These are phyloP conservation scores for Galemys pyrenaicus DNA, from an alignment of 2,113 vertebrate genomes.

Conservation along the genomic window DNA sequence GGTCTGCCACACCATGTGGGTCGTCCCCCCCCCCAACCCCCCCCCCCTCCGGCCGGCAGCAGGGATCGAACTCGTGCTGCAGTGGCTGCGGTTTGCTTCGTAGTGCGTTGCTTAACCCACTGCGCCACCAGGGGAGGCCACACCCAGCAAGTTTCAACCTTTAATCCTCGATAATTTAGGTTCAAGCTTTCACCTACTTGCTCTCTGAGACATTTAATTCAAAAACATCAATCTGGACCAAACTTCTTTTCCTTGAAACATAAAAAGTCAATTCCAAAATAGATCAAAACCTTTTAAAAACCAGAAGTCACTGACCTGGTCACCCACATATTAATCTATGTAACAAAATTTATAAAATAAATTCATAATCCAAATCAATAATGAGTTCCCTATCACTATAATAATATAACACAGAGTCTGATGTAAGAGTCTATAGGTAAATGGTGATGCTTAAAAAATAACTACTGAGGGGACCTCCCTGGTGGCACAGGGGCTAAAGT, in stretches of 20 bases:
- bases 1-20: too few relatives aligned
- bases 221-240: background rate
- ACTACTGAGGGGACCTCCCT: background rate
- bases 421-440: background rate
- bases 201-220: background rate
- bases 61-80: too few relatives aligned
- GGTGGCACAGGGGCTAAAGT: too few relatives aligned
- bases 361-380: background rate
- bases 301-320: background rate
- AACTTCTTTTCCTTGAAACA: background rate
- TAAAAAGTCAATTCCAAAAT: background rate
- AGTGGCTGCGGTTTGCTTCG: too few relatives aligned
- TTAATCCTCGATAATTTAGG: background rate
- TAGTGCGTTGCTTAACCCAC: too few relatives aligned
- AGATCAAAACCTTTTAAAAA: slow-evolving; percentile 37
- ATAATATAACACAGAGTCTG: background rate
- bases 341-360: background rate
- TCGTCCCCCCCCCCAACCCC: too few relatives aligned
- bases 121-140: too few relatives aligned
- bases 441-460: background rate
- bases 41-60: too few relatives aligned
- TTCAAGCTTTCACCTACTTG: background rate
- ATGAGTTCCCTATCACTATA: background rate
- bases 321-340: background rate
- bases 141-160: background rate